Evolutionary conservation across 1,140 invertebrate species (phyloP), one percentile per base, ranked within the genome.

Genomic region (Drosophila jambulina): DNA sequence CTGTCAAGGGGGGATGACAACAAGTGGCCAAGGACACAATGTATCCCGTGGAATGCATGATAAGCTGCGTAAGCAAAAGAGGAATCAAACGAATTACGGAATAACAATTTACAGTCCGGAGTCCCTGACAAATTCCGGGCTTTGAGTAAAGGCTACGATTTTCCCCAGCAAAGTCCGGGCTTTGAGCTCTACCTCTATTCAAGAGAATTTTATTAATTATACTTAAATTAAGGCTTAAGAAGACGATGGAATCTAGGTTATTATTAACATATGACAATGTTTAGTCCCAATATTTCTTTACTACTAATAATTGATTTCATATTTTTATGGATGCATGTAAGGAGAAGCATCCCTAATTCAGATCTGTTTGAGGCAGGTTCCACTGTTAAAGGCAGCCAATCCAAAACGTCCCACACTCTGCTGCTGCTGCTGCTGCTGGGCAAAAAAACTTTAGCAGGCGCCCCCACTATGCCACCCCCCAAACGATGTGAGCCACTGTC

Each of bases 401-500:
- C 15, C 13, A n/a, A 27, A 19, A 45, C 56, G 13, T 12, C 38
- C 25, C 38, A 12, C n/a, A 19, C 5, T 34, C 59, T 34, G 6
- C 10, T 29, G 4, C 12, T 34, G 49, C 27, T 34, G n/a, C 12
- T 34, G 48, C n/a, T 51, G 27, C 5, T n/a, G 51, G 32, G 51
- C 19, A 8, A 42, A 54, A 71, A 72, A 79, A 76, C 75, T 82
- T 72, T 59, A 71, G 69, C 65, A 67, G 57, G 63, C 68, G 42
- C 49, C 82, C 4, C 32, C 32, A 17, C 8, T 21, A 36, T 5
- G 5, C 21, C 53, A 17, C 61, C 49, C 45, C 82, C 17, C 25
- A 60, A 83, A 82, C 80, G 78, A 82, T 82, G 82, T 85, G 82
- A 69, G 82, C 45, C 82, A 85, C 70, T 86, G 84, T 79, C 75